These are phyloP conservation scores for Antheraea pernyi DNA, from an alignment of 1,140 invertebrate species.

Conservation along the genomic window DNA sequence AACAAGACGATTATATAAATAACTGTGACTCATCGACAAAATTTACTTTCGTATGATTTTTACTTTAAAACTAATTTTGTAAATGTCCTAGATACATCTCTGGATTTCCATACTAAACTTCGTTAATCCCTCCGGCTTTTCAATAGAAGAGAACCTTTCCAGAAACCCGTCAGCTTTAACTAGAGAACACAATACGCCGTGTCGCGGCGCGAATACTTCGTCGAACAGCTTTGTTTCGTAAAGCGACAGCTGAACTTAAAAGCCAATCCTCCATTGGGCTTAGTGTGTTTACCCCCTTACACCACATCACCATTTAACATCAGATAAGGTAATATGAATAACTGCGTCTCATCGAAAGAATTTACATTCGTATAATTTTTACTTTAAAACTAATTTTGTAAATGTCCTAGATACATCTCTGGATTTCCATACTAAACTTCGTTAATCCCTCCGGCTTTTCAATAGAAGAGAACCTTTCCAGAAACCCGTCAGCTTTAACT, in stretches of 20 bases:
- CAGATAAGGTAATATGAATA: too few relatives aligned
- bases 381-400: background rate
- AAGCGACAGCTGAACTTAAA: too few relatives aligned
- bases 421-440: slow-evolving; percentile 39
- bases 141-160: slow-evolving; percentile 39
- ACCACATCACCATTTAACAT: too few relatives aligned
- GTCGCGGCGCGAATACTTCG: slow-evolving; percentile 13
- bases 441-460: slow-evolving; percentile 45
- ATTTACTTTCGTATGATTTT: too few relatives aligned
- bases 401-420: background rate
- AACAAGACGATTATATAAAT: too few relatives aligned
- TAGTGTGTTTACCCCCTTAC: too few relatives aligned
- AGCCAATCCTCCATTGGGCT: too few relatives aligned
- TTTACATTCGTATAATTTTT: too few relatives aligned
- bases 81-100: background rate
- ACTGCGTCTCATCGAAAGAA: too few relatives aligned
- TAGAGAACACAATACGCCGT: slow-evolving; percentile 22
- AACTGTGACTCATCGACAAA: too few relatives aligned
- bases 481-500: slow-evolving; percentile 24
- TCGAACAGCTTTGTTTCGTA: slow-evolving; percentile 10
- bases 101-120: slow-evolving; percentile 39
- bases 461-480: slow-evolving; percentile 39
- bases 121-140: slow-evolving; percentile 44
- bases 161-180: slow-evolving; percentile 25
- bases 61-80: background rate